Evolutionary conservation across 2,888 invertebrate species (phyloP).

Genomic region (Scaptomyza parva): DNA sequence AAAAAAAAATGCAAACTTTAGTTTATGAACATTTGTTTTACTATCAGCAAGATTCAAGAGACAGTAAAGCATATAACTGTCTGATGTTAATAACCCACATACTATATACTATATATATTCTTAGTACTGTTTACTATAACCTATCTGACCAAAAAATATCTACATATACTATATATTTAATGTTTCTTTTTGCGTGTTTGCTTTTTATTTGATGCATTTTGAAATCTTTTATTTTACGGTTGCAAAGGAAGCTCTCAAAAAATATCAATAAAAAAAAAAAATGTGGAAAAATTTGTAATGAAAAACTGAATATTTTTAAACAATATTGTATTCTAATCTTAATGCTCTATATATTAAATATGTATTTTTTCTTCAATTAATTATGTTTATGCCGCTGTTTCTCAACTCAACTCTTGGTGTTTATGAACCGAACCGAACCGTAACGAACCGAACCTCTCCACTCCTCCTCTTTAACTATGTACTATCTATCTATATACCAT

Average conservation of each 20-base stretch:
- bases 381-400: constrained; percentile 41
- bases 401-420: constrained; percentile 26
- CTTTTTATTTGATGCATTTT: constrained; percentile 63
- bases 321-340: constrained; percentile 29
- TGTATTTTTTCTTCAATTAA: constrained; percentile 43
- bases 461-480: constrained; percentile 17
- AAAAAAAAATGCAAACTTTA: constrained; percentile 20
- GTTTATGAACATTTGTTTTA: constrained; percentile 17
- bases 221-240: constrained; percentile 46
- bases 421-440: constrained; percentile 1
- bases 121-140: constrained; percentile 18
- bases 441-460: constrained; percentile 22
- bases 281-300: constrained; percentile 65
- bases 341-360: constrained; percentile 33
- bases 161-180: constrained; percentile 13
- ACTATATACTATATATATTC: constrained; percentile 4
- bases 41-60: constrained; percentile 11
- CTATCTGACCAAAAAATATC: constrained; percentile 22
- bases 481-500: constrained; percentile 7
- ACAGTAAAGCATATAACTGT: constrained; percentile 51
- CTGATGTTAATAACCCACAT: constrained; percentile 36
- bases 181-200: constrained; percentile 50
- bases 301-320: constrained; percentile 13
- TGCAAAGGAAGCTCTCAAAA: constrained; percentile 66
- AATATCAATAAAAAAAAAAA: constrained; percentile 59